These are phyloP conservation scores for Stenodema calcarata DNA, from an alignment of 2,888 invertebrate species.

Conservation along the genomic window DNA sequence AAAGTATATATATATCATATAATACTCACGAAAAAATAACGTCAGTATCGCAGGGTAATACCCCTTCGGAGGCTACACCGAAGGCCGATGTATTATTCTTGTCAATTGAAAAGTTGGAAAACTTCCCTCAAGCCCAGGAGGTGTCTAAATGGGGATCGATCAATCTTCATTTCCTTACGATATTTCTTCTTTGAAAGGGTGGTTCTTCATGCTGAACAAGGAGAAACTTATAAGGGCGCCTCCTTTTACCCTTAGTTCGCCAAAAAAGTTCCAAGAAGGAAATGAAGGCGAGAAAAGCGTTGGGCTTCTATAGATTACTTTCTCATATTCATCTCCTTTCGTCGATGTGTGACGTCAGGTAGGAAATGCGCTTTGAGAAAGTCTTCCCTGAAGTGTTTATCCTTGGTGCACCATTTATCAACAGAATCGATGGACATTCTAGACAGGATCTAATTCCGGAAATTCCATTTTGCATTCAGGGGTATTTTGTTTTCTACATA, in stretches of 20 bases:
- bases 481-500: no score
- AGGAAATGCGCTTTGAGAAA: no score
- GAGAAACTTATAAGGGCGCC: conserved; percentile 34
- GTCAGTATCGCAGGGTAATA: conserved; percentile 12
- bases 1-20: neutral
- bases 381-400: no score
- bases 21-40: neutral
- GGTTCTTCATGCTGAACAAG: conserved; percentile 44
- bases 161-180: conserved; percentile 47
- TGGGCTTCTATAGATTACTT: neutral
- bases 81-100: conserved; percentile 44
- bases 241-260: neutral
- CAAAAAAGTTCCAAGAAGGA: conserved; percentile 12
- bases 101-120: conserved; percentile 44
- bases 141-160: conserved; percentile 44
- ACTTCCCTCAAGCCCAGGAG: conserved; percentile 25
- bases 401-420: no score
- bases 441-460: no score
- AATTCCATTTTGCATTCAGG: no score
- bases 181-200: conserved; percentile 45
- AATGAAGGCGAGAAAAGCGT: neutral
- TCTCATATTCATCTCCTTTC: neutral
- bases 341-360: neutral
- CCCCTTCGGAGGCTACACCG: neutral
- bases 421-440: no score